Percentiles rank a stretch among this genome's conserved stretches.
Evolutionary conservation across 64 coral and sea anemone species (phyloP).

Genomic region (Orbicella faveolata): DNA sequence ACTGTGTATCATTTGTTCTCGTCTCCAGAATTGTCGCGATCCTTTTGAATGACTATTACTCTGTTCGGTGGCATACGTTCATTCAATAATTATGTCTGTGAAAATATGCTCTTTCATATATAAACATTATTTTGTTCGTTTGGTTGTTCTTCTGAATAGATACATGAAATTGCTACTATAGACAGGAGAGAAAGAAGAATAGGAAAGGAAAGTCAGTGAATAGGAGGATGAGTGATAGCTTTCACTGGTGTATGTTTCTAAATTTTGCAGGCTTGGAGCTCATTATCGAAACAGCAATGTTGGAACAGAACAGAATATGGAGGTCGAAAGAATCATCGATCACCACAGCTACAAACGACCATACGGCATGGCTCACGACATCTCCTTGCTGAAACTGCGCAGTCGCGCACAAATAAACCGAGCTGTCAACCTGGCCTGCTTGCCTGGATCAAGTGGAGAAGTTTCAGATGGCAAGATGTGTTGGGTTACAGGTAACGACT

Average conservation of each 20-base stretch:
- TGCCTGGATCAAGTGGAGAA: background rate
- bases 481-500: constrained; percentile 40
- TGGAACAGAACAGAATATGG: constrained; percentile 33
- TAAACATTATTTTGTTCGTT: too few species aligned
- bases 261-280: constrained; percentile 45
- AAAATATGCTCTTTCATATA: too few species aligned
- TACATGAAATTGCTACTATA: too few species aligned
- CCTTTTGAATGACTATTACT: too few species aligned
- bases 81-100: too few species aligned
- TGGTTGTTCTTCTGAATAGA: too few species aligned
- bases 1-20: too few species aligned
- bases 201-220: too few species aligned
- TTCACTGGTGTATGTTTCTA: background rate
- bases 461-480: constrained; percentile 12
- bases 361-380: constrained; percentile 25
- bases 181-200: background rate
- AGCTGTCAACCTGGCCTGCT: constrained; percentile 33
- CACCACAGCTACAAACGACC: constrained; percentile 36
- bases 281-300: constrained; percentile 2
- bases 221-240: background rate
- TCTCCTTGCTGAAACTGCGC: constrained; percentile 26
- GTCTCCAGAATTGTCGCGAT: too few species aligned
- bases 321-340: constrained; percentile 21
- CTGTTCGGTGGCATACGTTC: too few species aligned
- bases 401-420: constrained; percentile 31